Evolutionary conservation across 1,140 invertebrate genomes (phyloP).

Genomic region (Drosophila punjabiensis): DNA sequence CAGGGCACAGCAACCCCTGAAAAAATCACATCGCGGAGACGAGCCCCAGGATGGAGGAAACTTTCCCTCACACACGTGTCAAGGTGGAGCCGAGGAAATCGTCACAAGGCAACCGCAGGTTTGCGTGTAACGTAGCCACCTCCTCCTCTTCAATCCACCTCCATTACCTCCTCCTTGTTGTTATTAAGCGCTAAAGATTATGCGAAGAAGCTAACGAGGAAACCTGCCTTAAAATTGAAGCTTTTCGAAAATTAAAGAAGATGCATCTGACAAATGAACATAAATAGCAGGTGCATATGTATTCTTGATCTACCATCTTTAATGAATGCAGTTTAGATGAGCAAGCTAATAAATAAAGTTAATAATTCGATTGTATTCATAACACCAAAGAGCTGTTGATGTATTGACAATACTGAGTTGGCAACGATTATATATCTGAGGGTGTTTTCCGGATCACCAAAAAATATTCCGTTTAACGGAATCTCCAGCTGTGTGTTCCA

Average conservation of each 20-base stretch:
- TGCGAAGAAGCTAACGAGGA: constrained; percentile 46
- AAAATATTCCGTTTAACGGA: not conserved
- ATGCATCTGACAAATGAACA: not conserved
- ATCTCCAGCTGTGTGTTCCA: not conserved
- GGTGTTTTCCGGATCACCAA: not conserved
- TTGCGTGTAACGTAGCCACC: constrained; percentile 59
- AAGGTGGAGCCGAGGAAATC: constrained; percentile 41
- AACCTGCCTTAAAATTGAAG: not conserved
- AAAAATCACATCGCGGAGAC: constrained; percentile 29
- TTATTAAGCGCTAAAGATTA: constrained; percentile 75
- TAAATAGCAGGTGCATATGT: not conserved
- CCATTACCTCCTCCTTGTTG: constrained; percentile 54
- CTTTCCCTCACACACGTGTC: constrained; percentile 62
- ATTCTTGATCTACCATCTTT: not conserved
- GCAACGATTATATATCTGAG: not conserved
- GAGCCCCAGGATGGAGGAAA: constrained; percentile 38
- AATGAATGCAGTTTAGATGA: not conserved
- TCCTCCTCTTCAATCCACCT: constrained; percentile 1
- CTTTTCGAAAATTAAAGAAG: not conserved
- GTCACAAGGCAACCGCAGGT: constrained; percentile 59
- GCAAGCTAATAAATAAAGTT: not conserved
- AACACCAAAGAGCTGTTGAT: not conserved
- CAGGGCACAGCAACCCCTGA: constrained; percentile 54
- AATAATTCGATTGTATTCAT: not conserved
- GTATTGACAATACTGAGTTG: not conserved